These are phyloP conservation scores for Esox lucius DNA, from an alignment of 2,797 vertebrate species.

Conservation along the genomic window DNA sequence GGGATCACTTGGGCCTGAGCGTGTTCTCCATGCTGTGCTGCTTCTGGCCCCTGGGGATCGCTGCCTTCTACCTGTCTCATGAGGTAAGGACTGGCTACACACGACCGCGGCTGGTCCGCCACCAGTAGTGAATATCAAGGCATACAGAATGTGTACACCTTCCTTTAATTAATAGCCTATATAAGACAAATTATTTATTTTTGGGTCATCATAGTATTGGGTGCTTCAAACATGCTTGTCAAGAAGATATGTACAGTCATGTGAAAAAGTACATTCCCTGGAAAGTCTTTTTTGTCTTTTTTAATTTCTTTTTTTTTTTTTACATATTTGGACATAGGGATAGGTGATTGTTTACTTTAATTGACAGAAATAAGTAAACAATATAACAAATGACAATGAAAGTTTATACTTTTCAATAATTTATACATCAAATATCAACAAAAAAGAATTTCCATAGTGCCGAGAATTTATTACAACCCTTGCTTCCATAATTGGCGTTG, in stretches of 20 bases:
- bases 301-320: too few relatives aligned
- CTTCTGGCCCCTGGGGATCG: slow-evolving; percentile 94
- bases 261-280: not conserved
- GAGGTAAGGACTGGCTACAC: slow-evolving; percentile 76
- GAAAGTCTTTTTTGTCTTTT: too few relatives aligned
- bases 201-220: slow-evolving; percentile 1
- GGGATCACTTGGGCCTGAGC: slow-evolving; percentile 91
- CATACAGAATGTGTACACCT: not conserved
- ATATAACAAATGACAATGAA: too few relatives aligned
- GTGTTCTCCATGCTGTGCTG: slow-evolving; percentile 98
- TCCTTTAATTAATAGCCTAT: not conserved
- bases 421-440: too few relatives aligned
- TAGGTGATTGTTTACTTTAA: too few relatives aligned
- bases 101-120: not conserved
- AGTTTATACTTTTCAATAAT: too few relatives aligned
- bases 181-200: not conserved
- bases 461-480: too few relatives aligned
- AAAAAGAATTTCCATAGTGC: too few relatives aligned
- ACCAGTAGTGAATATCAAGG: not conserved
- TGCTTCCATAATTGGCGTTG: too few relatives aligned
- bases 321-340: too few relatives aligned
- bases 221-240: not conserved
- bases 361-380: too few relatives aligned
- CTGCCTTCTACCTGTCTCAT: slow-evolving; percentile 93
- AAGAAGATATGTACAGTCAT: not conserved